A percentile compares a stretch with the other conserved stretches of the same genome.
These are phyloP conservation scores for Phortica variegata DNA, from an alignment of 1,140 invertebrate genomes.

Conservation along the genomic window DNA sequence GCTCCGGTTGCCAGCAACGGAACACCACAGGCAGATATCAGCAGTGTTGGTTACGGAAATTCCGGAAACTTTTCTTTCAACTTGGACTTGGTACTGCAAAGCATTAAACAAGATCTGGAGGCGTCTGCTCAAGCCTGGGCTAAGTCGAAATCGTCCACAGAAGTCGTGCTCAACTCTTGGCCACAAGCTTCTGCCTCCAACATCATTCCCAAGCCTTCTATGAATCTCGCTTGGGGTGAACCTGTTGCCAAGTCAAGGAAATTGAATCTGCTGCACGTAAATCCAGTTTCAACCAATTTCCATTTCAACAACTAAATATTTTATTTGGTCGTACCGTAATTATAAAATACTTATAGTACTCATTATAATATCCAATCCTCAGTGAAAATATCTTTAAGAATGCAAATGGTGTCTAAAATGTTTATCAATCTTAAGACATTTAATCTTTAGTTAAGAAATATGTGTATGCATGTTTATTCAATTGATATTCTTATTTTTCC, in stretches of 20 bases:
- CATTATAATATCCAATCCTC: too few species aligned
- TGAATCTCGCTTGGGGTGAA: conserved; percentile 47
- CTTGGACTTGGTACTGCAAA: conserved; percentile 40
- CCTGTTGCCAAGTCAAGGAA: conserved; percentile 36
- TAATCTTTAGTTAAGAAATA: too few species aligned
- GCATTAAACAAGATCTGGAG: conserved; percentile 47
- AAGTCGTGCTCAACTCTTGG: neutral
- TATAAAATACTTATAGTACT: too few species aligned
- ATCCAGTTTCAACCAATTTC: conserved; percentile 26
- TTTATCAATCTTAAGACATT: too few species aligned
- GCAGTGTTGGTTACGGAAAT: neutral
- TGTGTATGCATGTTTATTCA: too few species aligned
- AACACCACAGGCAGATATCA: conserved; percentile 11
- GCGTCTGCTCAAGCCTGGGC: conserved; percentile 45
- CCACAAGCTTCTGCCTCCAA: neutral
- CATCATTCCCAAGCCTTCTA: conserved; percentile 26
- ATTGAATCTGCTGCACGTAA: conserved; percentile 28
- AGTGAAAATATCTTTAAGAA: too few species aligned
- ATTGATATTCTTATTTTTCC: too few species aligned
- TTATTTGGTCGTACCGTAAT: neutral
- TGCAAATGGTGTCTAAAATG: too few species aligned
- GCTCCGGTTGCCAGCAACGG: neutral
- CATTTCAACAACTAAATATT: conserved; percentile 25
- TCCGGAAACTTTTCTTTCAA: conserved; percentile 39
- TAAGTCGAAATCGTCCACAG: conserved; percentile 19